Base-by-base conservation (phyloP, 2,888 invertebrate genomes). In the Thyatira batis region DNA sequence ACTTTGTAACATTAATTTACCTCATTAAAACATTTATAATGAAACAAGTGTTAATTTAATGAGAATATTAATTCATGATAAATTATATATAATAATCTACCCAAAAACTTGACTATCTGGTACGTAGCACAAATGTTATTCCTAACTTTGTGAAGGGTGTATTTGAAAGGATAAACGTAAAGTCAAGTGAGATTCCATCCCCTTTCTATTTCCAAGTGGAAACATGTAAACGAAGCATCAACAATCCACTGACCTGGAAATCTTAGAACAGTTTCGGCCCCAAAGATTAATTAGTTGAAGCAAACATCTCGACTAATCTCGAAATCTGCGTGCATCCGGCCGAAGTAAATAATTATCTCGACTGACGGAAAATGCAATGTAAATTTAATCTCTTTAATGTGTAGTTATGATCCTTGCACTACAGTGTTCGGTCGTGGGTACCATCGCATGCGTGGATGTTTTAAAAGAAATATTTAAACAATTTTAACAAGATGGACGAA, bases 211-310 rank as follows among this genome's bases (percentile, higher is more conserved):
- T 58, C 58, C 68, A 69, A 73, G 71, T 75, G 68, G 73, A 76
- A 79, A 75, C 73, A 71, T 69, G 76, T 70, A 67, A 77, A 77
- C 74, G 76, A 60, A 65, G 71, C 78, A 74, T 69, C 69, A 78
- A 70, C 75, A 71, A 79, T 71, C 66, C 80, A 66, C 70, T 83
- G 84, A 83, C 84, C 86, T 82, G 82, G 80, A 87, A 87, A 84
- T 78, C 76, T 82, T 71, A 74, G 72, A 76, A 73, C 77, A 69
- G 77, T 81, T 81, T 78, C 71, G 68, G 73, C 66, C 39, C 73
- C 71, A 74, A 82, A 85, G 83, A 89, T 91, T 90, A 91, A 89
- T 91, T 89, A 87, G 84, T 83, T 69, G 71, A 64, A 69, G 78
- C 78, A 81, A 87, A 85, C 82, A 85, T 84, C 76, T 76, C 74